Percentiles rank a stretch among this genome's conserved stretches.
These are phyloP conservation scores for Pantala flavescens DNA, from an alignment of 1,140 invertebrate species.

Conservation along the genomic window DNA sequence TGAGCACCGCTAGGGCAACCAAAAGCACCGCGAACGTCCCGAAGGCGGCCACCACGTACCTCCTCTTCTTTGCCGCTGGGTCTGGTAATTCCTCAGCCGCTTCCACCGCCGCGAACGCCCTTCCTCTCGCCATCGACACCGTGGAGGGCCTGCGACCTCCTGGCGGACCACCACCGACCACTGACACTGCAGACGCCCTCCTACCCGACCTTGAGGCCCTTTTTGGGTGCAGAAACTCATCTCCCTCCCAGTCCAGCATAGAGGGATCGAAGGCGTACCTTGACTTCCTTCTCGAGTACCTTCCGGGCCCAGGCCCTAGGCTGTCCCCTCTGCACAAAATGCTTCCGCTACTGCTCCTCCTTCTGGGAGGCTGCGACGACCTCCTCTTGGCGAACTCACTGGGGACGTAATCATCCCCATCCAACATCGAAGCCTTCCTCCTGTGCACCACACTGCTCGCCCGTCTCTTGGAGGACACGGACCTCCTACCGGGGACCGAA, in stretches of 20 bases:
- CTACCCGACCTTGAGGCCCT: background rate
- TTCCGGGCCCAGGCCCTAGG: background rate
- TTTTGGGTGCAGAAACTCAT: background rate
- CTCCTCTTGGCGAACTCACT: background rate
- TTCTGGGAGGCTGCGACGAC: background rate
- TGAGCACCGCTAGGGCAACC: constrained; percentile 27
- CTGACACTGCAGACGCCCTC: background rate
- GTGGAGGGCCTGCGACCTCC: background rate
- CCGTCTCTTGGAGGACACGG: background rate
- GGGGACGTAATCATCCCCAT: background rate
- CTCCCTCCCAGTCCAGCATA: background rate
- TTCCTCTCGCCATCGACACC: background rate
- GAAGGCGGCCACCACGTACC: constrained; percentile 12
- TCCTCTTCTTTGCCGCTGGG: constrained; percentile 12
- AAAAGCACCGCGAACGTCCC: constrained; percentile 24
- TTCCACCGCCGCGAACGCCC: background rate
- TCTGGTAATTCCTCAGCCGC: background rate
- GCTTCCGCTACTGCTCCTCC: background rate
- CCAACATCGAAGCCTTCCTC: background rate
- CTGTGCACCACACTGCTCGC: background rate
- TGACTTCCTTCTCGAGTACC: background rate
- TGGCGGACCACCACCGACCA: background rate
- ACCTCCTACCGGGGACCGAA: background rate
- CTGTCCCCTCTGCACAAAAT: background rate
- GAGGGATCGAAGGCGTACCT: background rate